phyloP scores from a whole-genome alignment of 1,140 invertebrate genomes.

The Drosophila bipectinata region DNA sequence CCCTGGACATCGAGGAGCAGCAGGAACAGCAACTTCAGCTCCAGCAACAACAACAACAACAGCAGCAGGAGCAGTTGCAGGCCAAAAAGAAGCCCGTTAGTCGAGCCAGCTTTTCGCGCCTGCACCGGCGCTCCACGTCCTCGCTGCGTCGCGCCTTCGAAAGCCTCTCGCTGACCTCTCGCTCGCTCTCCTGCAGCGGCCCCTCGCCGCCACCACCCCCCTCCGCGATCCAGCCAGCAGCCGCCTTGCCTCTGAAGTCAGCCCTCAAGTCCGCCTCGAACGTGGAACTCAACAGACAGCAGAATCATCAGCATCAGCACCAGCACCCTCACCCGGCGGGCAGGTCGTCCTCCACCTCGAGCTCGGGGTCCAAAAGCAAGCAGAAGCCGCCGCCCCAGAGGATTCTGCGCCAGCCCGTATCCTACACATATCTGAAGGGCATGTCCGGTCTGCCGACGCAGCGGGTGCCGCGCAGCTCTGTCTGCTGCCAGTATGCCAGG shows the following conservation, averaged over 20 bases:
- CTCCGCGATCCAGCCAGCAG: slow-evolving; percentile 11
- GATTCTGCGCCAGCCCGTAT: slow-evolving; percentile 89
- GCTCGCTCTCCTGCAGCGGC: slow-evolving; percentile 87
- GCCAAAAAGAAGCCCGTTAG: slow-evolving; percentile 55
- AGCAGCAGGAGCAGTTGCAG: slow-evolving; percentile 14
- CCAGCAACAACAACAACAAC: slow-evolving; percentile 48
- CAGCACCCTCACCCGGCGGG: slow-evolving; percentile 9
- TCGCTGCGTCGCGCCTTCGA: slow-evolving; percentile 89
- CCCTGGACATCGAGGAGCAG: slow-evolving; percentile 79
- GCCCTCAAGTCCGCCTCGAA: slow-evolving; percentile 75
- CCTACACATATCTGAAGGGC: slow-evolving; percentile 91
- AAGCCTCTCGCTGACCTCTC: slow-evolving; percentile 86
- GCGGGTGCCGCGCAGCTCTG: slow-evolving; percentile 87
- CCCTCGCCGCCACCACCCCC: slow-evolving; percentile 76
- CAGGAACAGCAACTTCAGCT: slow-evolving; percentile 19
- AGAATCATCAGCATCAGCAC: slow-evolving; percentile 27
- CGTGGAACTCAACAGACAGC: slow-evolving; percentile 63
- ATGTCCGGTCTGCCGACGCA: slow-evolving; percentile 91
- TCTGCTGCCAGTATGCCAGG: slow-evolving; percentile 79
- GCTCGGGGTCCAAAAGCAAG: slow-evolving; percentile 66
- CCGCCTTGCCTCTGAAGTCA: slow-evolving; percentile 65
- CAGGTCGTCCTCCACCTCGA: slow-evolving; percentile 28
- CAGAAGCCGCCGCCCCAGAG: slow-evolving; percentile 87
- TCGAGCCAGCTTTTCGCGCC: slow-evolving; percentile 84
- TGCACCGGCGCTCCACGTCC: slow-evolving; percentile 87